Evolutionary conservation across 1,140 invertebrate genomes (phyloP), one percentile per base, ranked within the genome.

Genomic region (Penaeus japonicus): DNA sequence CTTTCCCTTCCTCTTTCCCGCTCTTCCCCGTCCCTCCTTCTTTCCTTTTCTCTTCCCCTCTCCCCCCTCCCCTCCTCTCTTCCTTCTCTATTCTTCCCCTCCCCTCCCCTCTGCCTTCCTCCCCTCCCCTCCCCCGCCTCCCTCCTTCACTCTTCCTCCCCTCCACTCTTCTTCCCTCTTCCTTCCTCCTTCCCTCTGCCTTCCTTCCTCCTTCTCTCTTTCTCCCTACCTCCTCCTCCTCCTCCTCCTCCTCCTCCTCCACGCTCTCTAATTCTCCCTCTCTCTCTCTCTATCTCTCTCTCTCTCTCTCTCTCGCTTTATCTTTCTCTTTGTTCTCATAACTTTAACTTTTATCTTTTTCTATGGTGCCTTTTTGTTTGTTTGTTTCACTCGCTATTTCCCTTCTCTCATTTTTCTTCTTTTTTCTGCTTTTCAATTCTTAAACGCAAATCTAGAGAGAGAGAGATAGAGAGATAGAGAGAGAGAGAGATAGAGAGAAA

Each of bases 381-480:
- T n/a, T n/a, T n/a, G n/a, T n/a, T n/a, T n/a, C n/a, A n/a, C n/a
- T n/a, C n/a, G n/a, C n/a, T n/a, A n/a, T n/a, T n/a, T n/a, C 35
- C 35, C 35, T 7, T 39, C 35, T 7, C 35, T 7, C 35, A 39
- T 39, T 7, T 39, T 7, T 39, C 35, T 39, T 39, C 35, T 7
- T 39, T 7, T 7, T 7, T 39, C 7, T 39, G 35, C 2, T 39
- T 4, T 39, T 4, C 7, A 39, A n/a, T n/a, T n/a, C n/a, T n/a
- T 32, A 20, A 35, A n/a, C 20, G 24, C 5, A 53, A 53, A 55
- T 15, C 20, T 18, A 54, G 78, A 80, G 78, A 80, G 78, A 54
- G 78, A 80, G 78, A 80, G 78, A 55, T 39, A 80, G 78, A 80
- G 78, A 55, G 78, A 80, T 39, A 80, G 78, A 55, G 78, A 55